Evolutionary conservation across 2,797 vertebrate genomes (phyloP).

Genomic region (Apodemus agrarius): DNA sequence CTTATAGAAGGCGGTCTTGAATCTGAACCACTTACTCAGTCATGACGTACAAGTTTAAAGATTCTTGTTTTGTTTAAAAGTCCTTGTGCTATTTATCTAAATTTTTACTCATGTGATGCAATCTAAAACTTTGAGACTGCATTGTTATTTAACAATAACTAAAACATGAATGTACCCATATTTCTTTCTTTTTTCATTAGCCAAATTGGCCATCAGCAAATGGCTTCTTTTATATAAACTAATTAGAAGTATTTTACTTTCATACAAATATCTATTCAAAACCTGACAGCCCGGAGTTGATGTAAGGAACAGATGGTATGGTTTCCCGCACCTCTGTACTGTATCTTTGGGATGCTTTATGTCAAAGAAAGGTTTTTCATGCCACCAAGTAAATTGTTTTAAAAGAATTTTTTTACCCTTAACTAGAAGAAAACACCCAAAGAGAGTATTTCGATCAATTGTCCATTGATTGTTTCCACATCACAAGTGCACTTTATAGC

Average conservation of each 20-base stretch:
- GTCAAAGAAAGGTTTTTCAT: conserved; percentile 55
- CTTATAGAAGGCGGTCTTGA: not conserved
- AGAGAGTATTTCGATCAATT: conserved; percentile 38
- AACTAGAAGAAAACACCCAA: conserved; percentile 24
- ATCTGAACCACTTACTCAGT: not conserved
- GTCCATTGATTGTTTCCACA: conserved; percentile 56
- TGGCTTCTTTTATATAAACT: conserved; percentile 33
- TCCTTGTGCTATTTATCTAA: conserved; percentile 12
- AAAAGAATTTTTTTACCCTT: conserved; percentile 29
- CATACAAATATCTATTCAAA: conserved; percentile 57
- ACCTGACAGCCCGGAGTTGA: conserved; percentile 1
- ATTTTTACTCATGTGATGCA: conserved; percentile 22
- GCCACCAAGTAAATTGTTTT: conserved; percentile 49
- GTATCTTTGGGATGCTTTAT: conserved; percentile 49
- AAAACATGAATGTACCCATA: not conserved
- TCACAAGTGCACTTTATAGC: conserved; percentile 1
- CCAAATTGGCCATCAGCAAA: conserved; percentile 30
- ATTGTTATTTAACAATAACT: conserved; percentile 51
- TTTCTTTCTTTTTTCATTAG: conserved; percentile 6
- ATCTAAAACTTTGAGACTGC: conserved; percentile 29
- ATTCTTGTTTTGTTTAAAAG: conserved; percentile 1
- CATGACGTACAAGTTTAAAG: not conserved
- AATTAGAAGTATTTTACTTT: conserved; percentile 54
- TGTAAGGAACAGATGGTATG: not conserved
- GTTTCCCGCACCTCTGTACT: conserved; percentile 18